Evolutionary conservation across 2,888 invertebrate species (phyloP), one percentile per base, ranked within the genome.

Genomic region (Eustalomyia histrio): DNA sequence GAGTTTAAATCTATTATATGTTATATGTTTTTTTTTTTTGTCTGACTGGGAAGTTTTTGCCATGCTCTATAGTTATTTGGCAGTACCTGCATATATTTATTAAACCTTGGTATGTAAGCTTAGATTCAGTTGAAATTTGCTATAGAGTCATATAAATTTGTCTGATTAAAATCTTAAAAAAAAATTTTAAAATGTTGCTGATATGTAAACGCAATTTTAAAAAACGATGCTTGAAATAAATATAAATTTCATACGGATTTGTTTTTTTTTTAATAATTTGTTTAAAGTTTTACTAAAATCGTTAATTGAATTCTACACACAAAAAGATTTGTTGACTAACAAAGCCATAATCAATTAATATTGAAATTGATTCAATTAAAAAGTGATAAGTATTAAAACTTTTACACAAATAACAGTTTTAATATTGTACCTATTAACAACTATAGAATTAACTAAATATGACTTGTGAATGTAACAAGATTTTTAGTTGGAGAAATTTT

Each of bases 91-190:
- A 39, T 64, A 6, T 55, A 50, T 29, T 29, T 1, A 6, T 29
- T 29, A 29, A 6, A 29, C 29, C 29, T 29, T 29, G 29, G 3
- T 57, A n/a, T 57, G 17, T 60, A 16, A 39, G 52, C 39, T 73
- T 73, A 35, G 58, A 72, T 71, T 58, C 63, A 60, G 64, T 8
- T 52, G n/a, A 10, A 43, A 16, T 68, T 73, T 80, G 39, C 60
- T 35, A 53, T 52, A 60, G 73, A 78, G 35, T 76, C 81, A 74
- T 78, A 81, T 78, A 78, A 78, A 78, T 81, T 81, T 81, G 78
- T 81, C 74, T 65, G 74, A 81, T 69, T 74, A 74, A 74, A 76
- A 80, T 76, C 73, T 74, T 71, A 69, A 74, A 74, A 81, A 74
- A 60, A 63, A 67, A 67, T 72, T 71, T 58, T 29, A 71, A 76